phyloP scores from a whole-genome alignment of 2,888 invertebrate species.

The Andrena dorsata region DNA sequence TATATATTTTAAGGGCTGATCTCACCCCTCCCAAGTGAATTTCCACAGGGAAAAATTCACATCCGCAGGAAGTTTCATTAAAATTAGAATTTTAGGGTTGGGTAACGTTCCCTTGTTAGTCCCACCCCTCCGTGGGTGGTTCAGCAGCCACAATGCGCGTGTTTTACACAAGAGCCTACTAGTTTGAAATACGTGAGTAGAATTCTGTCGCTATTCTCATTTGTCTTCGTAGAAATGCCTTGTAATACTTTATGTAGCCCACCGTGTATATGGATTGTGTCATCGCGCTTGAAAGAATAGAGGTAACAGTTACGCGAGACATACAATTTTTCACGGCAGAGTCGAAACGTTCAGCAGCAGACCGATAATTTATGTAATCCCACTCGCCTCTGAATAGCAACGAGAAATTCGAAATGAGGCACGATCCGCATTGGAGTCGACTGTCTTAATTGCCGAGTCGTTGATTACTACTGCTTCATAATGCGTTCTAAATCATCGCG shows the following conservation, averaged over 20 bases:
- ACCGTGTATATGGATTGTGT: background rate
- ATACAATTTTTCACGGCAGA: constrained; percentile 26
- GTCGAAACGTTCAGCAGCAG: constrained; percentile 21
- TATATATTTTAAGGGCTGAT: too few relatives aligned
- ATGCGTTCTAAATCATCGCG: constrained; percentile 69
- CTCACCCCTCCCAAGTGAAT: too few relatives aligned
- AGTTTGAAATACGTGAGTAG: background rate
- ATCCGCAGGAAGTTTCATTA: too few relatives aligned
- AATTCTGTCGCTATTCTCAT: background rate
- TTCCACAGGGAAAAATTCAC: too few relatives aligned
- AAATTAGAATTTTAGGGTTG: too few relatives aligned
- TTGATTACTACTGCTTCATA: constrained; percentile 26
- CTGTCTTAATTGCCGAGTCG: constrained; percentile 68
- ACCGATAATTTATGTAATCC: constrained; percentile 67
- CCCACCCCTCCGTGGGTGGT: too few relatives aligned
- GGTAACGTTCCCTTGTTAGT: too few relatives aligned
- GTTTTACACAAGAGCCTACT: background rate
- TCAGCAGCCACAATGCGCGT: too few relatives aligned
- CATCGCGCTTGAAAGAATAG: constrained; percentile 11
- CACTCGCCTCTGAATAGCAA: constrained; percentile 46
- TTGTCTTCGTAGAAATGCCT: background rate
- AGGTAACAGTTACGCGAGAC: background rate
- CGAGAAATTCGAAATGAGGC: constrained; percentile 42
- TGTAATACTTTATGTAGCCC: background rate
- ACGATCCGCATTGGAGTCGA: constrained; percentile 53